Base-by-base conservation (phyloP, 2,113 vertebrate genomes). In the Epinephelus fuscoguttatus region DNA sequence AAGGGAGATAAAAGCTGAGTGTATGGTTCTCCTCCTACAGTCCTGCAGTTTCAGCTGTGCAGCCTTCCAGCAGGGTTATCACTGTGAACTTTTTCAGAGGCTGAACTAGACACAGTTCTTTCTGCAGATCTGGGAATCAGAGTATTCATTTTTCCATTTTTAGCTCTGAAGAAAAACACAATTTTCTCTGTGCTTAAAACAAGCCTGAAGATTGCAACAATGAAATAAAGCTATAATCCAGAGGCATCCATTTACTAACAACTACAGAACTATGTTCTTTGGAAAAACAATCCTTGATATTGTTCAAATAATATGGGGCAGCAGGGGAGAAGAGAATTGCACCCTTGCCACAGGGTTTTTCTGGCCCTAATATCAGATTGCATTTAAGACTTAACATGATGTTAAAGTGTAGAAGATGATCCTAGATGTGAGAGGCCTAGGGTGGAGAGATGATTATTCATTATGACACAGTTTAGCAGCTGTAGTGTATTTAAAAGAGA, bases 61-160 rank as follows among this genome's bases (percentile, higher is more conserved):
- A 55, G 19, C 17, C 21, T 57, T 71, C 68, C 18, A 61, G 42
- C 37, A 56, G 49, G 33, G 19, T 62, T 77, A n/a, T 55, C 60
- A 17, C 6, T 64, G 18, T 42, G n/a, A 64, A 17, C 33, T 60
- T 59, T 50, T 30, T 45, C 60, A 27, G 30, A 71, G 27, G 47
- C 47, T 57, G 25, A 73, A 57, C 23, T 10, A 82, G 57, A 45
- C 80, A 70, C 59, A 18, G 13, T 55, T 80, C 75, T 68, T 75
- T 62, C 18, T 60, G 30, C 7, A 68, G 59, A 37, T 71, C 47
- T 47, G 2, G 7, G 18, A 25, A 52, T 70, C 25, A 6, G 6
- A 70, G 14, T 56, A 0, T 81, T 67, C 37, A 60, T 13, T 49
- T n/a, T 33, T 55, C 40, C 3, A n/a, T 84, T 84, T 80, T 63